phyloP scores from a whole-genome alignment of 2,113 vertebrate genomes.

The Noturus placidus region DNA sequence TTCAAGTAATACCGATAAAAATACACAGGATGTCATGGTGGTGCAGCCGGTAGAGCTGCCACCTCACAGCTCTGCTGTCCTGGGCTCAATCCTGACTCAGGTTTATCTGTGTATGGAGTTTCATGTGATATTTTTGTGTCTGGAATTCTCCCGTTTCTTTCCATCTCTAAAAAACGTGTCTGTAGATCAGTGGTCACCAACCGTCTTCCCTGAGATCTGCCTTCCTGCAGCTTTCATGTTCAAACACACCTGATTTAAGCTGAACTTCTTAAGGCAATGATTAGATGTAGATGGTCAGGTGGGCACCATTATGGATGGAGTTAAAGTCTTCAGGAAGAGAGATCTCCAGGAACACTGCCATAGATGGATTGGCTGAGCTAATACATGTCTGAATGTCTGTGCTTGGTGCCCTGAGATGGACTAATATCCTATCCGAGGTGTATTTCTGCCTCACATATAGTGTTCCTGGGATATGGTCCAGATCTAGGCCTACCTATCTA shows the following conservation, averaged over 20 bases:
- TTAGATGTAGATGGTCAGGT: too few species aligned
- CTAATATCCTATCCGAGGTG: not conserved
- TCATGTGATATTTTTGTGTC: not conserved
- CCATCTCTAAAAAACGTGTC: not conserved
- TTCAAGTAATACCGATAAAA: not conserved
- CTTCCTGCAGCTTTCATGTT: too few species aligned
- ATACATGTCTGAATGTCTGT: too few species aligned
- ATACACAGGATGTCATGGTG: too few species aligned
- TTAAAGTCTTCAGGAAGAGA: too few species aligned
- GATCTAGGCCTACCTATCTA: not conserved
- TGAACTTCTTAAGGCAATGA: too few species aligned
- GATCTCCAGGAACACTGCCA: too few species aligned
- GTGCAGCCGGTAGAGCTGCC: not conserved
- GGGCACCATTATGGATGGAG: too few species aligned
- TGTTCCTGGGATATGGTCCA: too few species aligned
- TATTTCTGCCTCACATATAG: not conserved
- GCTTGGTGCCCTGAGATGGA: not conserved
- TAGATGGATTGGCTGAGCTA: not conserved
- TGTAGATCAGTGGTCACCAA: not conserved
- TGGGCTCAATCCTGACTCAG: not conserved
- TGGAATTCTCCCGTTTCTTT: not conserved
- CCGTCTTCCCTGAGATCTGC: too few species aligned
- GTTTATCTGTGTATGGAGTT: not conserved
- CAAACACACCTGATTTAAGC: too few species aligned
- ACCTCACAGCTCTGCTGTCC: not conserved